Base-by-base conservation (phyloP, 2,888 invertebrate species). In the Allygus modestus region DNA sequence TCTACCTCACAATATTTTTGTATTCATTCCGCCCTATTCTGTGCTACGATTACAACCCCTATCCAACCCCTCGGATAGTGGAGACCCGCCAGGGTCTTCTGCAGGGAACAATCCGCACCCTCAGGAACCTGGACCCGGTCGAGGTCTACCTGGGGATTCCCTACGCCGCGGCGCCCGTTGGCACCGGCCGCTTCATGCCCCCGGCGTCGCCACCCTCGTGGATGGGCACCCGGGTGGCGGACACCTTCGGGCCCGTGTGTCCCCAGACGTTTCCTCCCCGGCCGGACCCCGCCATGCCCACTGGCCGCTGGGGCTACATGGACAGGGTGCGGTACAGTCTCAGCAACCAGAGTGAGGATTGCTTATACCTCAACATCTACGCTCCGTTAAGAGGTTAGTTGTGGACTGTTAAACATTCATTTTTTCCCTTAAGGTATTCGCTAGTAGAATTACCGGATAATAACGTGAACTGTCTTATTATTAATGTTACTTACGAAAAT, bases 231-330 rank as follows among this genome's bases (percentile, higher is more conserved):
- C 79, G 85, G 77, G 84, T 85, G n/a, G 87, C 87, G 20, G 95
- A 96, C 89, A 93, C 94, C 88, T 93, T 95, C 90, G 95, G 96
- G 84, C 96, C 97, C 2, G 98, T 97, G 54, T 98, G 98, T 90
- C 98, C 98, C 0, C 98, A 98, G 91, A 94, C 95, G 88, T 91
- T 97, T 87, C 97, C 97, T 51, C 95, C 97, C 90, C 96, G 97
- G 90, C 95, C 96, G 1, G 85, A 84, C 9, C 86, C 85, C 85
- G 85, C 85, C 54, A 87, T 87, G 86, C 87, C 88, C 37, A 84
- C 85, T 41, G 88, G 88, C 0, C 85, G 89, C 31, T 85, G 86
- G 61, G 85, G 84, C 61, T 88, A 88, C 86, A 89, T 93, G 51
- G 90, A 91, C 85, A 89, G 91, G 73, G 89, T 93, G 77, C 86